Conservation (phyloP, 2,888 invertebrate genomes). For the Zonitis immaculata region DNA sequence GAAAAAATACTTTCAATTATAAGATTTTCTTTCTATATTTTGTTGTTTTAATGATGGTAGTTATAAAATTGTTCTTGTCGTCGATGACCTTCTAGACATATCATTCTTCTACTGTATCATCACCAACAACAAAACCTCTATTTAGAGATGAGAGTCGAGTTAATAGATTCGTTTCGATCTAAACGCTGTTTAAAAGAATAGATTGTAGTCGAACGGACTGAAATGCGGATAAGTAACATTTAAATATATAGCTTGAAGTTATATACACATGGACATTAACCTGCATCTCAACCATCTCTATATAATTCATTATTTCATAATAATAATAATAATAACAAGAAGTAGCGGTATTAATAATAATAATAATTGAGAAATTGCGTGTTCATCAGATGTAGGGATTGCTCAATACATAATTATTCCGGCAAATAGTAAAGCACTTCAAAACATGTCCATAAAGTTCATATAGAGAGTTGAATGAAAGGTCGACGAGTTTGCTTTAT, state of each 20-base stretch:
- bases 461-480: neutral
- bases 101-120: neutral
- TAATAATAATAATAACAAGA: slow-evolving; percentile 12
- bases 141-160: too few species aligned
- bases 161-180: neutral
- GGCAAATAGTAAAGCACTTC: neutral
- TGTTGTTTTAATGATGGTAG: neutral
- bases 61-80: neutral
- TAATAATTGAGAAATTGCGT: neutral
- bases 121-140: neutral
- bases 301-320: too few species aligned
- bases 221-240: slow-evolving; percentile 30
- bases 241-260: slow-evolving; percentile 15
- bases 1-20: neutral
- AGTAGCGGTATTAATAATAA: neutral
- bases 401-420: neutral
- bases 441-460: too few species aligned
- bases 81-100: slow-evolving; percentile 12
- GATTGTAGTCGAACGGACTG: slow-evolving; percentile 21
- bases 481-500: neutral
- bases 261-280: slow-evolving; percentile 25
- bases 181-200: neutral
- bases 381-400: neutral
- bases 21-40: neutral
- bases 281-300: slow-evolving; percentile 21